phyloP scores from a whole-genome alignment of 2,113 vertebrate species.

The Ailuropoda melanoleuca region DNA sequence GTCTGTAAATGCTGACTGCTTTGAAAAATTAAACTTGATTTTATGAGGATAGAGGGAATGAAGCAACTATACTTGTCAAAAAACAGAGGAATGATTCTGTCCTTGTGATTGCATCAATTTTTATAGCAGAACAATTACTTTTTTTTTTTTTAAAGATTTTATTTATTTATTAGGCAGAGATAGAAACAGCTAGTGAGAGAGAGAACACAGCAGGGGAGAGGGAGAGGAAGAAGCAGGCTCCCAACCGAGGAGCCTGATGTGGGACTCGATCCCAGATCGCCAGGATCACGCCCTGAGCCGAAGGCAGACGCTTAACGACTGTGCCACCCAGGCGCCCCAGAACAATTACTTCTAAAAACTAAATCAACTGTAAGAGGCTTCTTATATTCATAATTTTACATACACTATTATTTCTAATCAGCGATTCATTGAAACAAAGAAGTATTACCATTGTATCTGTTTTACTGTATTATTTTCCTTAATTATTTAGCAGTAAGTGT shows the following conservation, averaged over 20 bases:
- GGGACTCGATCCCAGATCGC: too few relatives aligned
- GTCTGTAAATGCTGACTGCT: not conserved
- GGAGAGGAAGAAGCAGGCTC: too few relatives aligned
- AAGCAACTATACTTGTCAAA: not conserved
- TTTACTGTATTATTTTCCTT: not conserved
- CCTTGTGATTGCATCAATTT: not conserved
- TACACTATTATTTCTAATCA: not conserved
- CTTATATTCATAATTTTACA: not conserved
- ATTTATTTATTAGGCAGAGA: too few relatives aligned
- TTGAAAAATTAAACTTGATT: not conserved
- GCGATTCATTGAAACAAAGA: not conserved
- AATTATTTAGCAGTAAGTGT: not conserved
- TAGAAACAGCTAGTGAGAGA: too few relatives aligned
- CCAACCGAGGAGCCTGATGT: too few relatives aligned
- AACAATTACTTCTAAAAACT: not conserved
- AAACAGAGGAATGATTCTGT: not conserved
- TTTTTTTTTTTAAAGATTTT: too few relatives aligned
- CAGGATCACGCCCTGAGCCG: too few relatives aligned
- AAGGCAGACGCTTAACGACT: too few relatives aligned
- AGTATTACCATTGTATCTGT: not conserved
- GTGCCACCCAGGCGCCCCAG: too few relatives aligned
- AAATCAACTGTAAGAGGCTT: not conserved
- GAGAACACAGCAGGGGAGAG: too few relatives aligned
- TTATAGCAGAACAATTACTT: not conserved
- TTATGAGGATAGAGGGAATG: not conserved